Base-by-base conservation (phyloP, 2,797 vertebrate species). In the Sebastes trivittatus region DNA sequence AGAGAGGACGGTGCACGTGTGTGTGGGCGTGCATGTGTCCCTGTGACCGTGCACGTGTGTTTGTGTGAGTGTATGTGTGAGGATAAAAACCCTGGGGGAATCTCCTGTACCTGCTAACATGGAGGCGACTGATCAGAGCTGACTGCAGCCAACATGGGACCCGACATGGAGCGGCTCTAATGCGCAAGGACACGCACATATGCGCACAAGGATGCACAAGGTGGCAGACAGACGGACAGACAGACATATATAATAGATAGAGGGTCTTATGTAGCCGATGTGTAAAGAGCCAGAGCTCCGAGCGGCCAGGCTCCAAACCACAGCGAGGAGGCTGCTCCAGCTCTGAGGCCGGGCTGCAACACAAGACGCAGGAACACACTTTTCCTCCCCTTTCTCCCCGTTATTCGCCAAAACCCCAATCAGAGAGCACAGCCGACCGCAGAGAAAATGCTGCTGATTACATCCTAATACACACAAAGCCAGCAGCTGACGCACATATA, bases 401-500 rank as follows among this genome's bases (percentile, higher is more conserved):
- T 74, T 84, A 74, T 88, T 93, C 80, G 86, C 84, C 93, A 93
- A 91, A 93, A 92, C 77, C 88, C 86, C 89, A 94, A 94, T 94
- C 93, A 94, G 89, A 88, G 89, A 83, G 87, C 87, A 87, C 62
- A 84, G 90, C 88, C 55, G 89, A 94, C 93, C 92, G 87, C 92
- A 91, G 86, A 88, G 84, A 86, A 89, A 91, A 91, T 74, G 86
- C 85, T 77, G 83, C 91, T 94, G 94, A 95, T 94, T 94, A 89
- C 92, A 87, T 92, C 89, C 87, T 94, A 92, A 93, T 92, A 90
- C 92, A 90, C 91, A 92, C 87, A 89, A 82, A 91, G 87, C 84
- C 85, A 56, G 82, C 72, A 70, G 77, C 84, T 79, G 75, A 90
- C 84, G 25, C 85, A 79, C 80, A 69, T 67, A 76, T 80, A 72